Evolutionary conservation across 1,140 invertebrate species (phyloP).

Genomic region (Papilio dardanus): DNA sequence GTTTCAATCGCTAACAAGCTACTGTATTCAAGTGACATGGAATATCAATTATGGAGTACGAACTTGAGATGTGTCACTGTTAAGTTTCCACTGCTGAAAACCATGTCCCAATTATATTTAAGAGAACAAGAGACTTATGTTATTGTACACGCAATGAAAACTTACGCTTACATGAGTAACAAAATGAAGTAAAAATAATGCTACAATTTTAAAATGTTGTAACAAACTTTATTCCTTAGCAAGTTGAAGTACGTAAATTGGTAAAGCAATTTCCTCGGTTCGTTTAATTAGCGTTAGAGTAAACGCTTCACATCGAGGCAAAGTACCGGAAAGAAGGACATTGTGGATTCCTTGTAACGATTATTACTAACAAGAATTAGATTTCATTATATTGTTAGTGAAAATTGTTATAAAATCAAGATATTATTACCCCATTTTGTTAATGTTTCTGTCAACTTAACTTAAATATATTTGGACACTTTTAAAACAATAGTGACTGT

Average conservation of each 20-base stretch:
- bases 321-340: slow-evolving; percentile 7
- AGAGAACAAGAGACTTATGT: no score
- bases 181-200: no score
- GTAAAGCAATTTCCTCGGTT: slow-evolving; percentile 6
- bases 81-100: background rate
- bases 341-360: slow-evolving; percentile 15
- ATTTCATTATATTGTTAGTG: background rate
- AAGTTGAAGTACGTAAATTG: slow-evolving; percentile 11
- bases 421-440: no score
- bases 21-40: background rate
- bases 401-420: background rate
- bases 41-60: background rate
- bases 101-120: no score
- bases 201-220: background rate
- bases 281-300: slow-evolving; percentile 10
- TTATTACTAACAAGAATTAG: slow-evolving; percentile 16
- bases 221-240: background rate
- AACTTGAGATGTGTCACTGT: background rate
- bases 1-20: background rate
- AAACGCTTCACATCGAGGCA: slow-evolving; percentile 16
- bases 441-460: background rate
- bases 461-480: background rate
- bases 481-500: background rate
- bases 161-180: no score
- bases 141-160: no score